These are phyloP conservation scores for Xestia xanthographa DNA, from an alignment of 2,888 invertebrate species.

Conservation along the genomic window DNA sequence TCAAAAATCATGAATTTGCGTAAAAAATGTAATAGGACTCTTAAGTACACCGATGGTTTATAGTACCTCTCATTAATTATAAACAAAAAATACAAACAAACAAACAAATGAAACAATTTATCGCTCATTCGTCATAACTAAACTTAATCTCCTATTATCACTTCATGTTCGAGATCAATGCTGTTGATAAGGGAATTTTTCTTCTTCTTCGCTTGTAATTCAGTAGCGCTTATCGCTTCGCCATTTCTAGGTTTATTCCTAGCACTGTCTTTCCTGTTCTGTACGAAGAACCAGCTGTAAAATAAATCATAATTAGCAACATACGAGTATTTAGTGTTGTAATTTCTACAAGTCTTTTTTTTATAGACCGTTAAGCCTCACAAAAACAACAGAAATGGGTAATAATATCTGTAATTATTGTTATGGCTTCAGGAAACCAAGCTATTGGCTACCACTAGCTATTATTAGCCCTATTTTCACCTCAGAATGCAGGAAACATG, in stretches of 20 bases:
- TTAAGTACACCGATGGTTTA: not conserved
- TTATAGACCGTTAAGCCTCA: not conserved
- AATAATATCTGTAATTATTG: not conserved
- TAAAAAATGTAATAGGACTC: too few species aligned
- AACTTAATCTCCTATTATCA: conserved; percentile 53
- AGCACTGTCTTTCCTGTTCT: conserved; percentile 68
- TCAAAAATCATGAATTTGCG: too few species aligned
- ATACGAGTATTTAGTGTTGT: not conserved
- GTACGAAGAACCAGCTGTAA: conserved; percentile 81
- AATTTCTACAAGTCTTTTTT: too few species aligned
- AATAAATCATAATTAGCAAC: conserved; percentile 1
- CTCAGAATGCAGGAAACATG: not conserved
- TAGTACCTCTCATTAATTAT: not conserved
- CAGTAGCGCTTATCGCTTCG: conserved; percentile 15
- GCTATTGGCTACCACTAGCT: not conserved
- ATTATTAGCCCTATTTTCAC: not conserved
- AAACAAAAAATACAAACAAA: not conserved
- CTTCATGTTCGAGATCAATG: conserved; percentile 63
- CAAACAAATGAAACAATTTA: not conserved
- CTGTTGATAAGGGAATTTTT: conserved; percentile 60
- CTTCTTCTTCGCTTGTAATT: conserved; percentile 40
- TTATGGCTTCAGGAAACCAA: not conserved
- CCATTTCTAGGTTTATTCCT: conserved; percentile 24
- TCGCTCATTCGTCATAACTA: too few species aligned
- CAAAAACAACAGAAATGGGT: not conserved